Evolutionary conservation across 2,888 invertebrate species (phyloP).

Genomic region (Drosophila robusta): DNA sequence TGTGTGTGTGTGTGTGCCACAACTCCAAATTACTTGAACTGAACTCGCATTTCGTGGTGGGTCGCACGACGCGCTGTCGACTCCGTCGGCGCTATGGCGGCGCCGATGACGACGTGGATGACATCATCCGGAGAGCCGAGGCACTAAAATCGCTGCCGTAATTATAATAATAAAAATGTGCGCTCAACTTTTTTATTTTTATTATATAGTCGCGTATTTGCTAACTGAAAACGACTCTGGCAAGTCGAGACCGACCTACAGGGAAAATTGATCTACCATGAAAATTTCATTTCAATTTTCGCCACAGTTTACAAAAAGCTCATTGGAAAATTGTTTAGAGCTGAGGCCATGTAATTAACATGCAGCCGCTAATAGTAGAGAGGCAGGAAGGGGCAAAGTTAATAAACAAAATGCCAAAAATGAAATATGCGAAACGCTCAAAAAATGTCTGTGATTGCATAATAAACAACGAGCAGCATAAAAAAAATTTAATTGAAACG

Average conservation of each 20-base stretch:
- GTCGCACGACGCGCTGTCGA: slow-evolving; percentile 15
- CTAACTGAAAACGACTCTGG: slow-evolving; percentile 31
- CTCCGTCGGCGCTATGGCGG: slow-evolving; percentile 32
- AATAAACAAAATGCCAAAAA: slow-evolving; percentile 73
- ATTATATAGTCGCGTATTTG: slow-evolving; percentile 18
- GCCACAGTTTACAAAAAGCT: slow-evolving; percentile 27
- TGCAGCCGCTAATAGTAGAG: slow-evolving; percentile 40
- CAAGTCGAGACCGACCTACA: background rate
- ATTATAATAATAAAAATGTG: slow-evolving; percentile 73
- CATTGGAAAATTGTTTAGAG: slow-evolving; percentile 32
- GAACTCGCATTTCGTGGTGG: slow-evolving; percentile 35
- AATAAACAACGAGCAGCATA: slow-evolving; percentile 63
- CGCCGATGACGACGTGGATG: slow-evolving; percentile 52
- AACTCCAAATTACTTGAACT: slow-evolving; percentile 60
- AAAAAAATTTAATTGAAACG: slow-evolving; percentile 63
- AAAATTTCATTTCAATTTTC: slow-evolving; percentile 40
- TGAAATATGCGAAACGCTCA: slow-evolving; percentile 63
- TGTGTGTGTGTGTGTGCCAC: slow-evolving; percentile 24
- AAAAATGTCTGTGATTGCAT: slow-evolving; percentile 71
- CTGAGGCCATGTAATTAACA: slow-evolving; percentile 57
- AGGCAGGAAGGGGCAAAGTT: slow-evolving; percentile 22
- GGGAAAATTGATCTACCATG: slow-evolving; percentile 28
- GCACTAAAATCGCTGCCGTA: slow-evolving; percentile 70
- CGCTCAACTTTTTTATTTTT: slow-evolving; percentile 60
- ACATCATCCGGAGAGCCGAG: slow-evolving; percentile 57